Base-by-base conservation (phyloP, 92 coral and sea anemone species). In the Epizoanthus illoricatus region DNA sequence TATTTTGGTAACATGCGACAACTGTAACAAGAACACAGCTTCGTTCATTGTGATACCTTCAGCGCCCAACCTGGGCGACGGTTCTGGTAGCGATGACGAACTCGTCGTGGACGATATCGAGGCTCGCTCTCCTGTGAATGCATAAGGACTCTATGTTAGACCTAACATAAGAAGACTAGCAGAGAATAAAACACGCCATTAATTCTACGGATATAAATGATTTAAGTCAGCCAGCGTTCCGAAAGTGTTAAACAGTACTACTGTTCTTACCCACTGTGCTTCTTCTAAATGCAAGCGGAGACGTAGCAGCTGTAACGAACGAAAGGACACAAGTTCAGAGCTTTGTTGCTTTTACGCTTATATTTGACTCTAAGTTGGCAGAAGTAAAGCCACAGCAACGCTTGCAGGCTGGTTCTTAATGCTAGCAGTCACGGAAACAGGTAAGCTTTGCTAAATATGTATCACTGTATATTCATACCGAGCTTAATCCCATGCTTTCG, bases 21-120 rank as follows among this genome's bases (percentile, higher is more conserved):
- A 64, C 15, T 19, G 13, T 24, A 24, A 64, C 69, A 13, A 19
- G 21, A 64, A 64, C 8, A 19, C 69, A 19, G 21, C 7, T 19
- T 64, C 5, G 10, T 19, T 64, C 33, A 21, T 33, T 33, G 19
- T 39, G 84, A 73, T 91, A 93, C 97, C 92, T 87, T 93, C 97
- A 11, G 76, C 84, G n/a, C 83, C 57, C 5, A 81, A 90, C 56
- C 80, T 86, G 6, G 92, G 94, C 18, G 97, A 88, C 36, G 86
- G 88, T 5, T 85, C 86, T 71, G 91, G 69, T 7, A 97, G 90
- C 19, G 99, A 88, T 7, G 93, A 87, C 45, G 99, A 84, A 80
- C 99, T 97, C 45, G 97, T 86, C 24, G 94, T 92, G 28, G 99
- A 97, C 7, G 98, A 97, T 55, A 94, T 89, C n/a, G 99, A 97